Evolutionary conservation across 2,113 vertebrate genomes (phyloP), one percentile per base, ranked within the genome.

Genomic region (Lichenostomus cassidix): DNA sequence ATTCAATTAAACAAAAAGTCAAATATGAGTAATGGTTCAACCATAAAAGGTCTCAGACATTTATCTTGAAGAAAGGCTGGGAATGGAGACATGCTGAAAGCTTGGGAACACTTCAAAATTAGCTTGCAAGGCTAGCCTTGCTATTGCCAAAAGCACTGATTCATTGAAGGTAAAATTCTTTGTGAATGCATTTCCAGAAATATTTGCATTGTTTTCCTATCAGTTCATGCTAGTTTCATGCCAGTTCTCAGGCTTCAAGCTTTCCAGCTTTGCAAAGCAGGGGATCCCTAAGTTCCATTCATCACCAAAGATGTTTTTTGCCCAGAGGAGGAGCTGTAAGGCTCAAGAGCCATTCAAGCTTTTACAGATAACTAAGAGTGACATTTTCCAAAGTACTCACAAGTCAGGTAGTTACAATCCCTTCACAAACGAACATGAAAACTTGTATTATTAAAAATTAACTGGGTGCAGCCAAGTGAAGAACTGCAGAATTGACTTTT

Each of bases 151-250:
- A 89, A 83, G 1, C 31, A 77, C 24, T 88, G 42, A 74, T 86
- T 96, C 33, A 25, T 50, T 94, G 49, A 59, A 77, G 28, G 67
- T 16, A 88, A 89, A 91, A 91, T 58, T 41, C 53, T 75, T 82
- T 87, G 52, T 76, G 67, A 94, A 94, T 73, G 4, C 4, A 56
- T 88, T 96, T 95, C 46, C 67, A 88, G 82, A 85, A 90, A 73
- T 87, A 76, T 73, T 88, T 94, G 33, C 41, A 92, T 96, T 94
- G 92, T 96, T 94, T 89, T 77, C 42, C 17, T 91, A 81, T 78
- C 80, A 53, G 56, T 78, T 93, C 33, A 12, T 81, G 60, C 58
- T 39, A 70, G 37, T 88, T 92, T 74, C 50, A 55, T 88, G 68
- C 68, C 76, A 81, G 33, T 94, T 93, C 86, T 95, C 92, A 96